Evolutionary conservation across 2,113 vertebrate species (phyloP).

Genomic region (Desmodus rotundus): DNA sequence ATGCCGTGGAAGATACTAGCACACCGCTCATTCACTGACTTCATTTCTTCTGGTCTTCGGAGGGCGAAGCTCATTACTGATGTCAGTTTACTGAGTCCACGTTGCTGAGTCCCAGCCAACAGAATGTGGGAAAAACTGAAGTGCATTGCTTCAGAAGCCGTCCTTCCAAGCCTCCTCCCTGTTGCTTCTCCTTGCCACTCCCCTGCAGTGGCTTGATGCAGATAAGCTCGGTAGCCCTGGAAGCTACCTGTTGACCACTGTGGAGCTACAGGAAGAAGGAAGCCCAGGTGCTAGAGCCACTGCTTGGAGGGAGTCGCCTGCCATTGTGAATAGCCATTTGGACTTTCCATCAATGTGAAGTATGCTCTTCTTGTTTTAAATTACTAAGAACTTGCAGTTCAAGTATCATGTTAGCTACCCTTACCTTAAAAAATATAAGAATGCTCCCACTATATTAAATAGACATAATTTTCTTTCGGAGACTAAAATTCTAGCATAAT

Average conservation of each 20-base stretch:
- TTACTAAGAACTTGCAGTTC: background rate
- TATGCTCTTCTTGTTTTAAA: background rate
- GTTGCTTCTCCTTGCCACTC: background rate
- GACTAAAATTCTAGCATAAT: background rate
- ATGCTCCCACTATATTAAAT: background rate
- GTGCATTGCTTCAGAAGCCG: background rate
- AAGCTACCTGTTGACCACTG: background rate
- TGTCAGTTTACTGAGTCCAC: background rate
- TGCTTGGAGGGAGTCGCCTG: background rate
- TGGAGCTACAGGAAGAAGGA: background rate
- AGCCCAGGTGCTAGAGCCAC: background rate
- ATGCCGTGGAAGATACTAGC: background rate
- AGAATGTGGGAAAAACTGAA: background rate
- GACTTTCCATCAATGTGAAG: background rate
- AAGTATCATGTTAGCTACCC: background rate
- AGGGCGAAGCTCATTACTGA: background rate
- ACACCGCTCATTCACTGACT: background rate
- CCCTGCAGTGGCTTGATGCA: background rate
- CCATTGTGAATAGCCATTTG: background rate
- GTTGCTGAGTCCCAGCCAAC: background rate
- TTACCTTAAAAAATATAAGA: background rate
- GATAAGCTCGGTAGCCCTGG: background rate
- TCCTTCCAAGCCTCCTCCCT: background rate
- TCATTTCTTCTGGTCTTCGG: background rate
- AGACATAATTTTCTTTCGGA: background rate